Percentiles rank a stretch among this genome's conserved stretches.
These are phyloP conservation scores for Pardalotus punctatus DNA, from an alignment of 2,113 vertebrate species.

Conservation along the genomic window DNA sequence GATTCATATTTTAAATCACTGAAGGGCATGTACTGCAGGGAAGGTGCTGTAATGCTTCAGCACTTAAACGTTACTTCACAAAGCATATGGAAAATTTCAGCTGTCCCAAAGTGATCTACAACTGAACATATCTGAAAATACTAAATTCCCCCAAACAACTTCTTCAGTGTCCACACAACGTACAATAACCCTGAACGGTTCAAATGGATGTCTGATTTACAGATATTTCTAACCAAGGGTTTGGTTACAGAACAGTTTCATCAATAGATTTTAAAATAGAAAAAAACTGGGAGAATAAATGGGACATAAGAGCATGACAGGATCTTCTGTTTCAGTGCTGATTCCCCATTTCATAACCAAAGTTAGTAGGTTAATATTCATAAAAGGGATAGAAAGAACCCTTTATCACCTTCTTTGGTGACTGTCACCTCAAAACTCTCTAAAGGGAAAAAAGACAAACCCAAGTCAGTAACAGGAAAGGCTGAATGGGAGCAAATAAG, in stretches of 20 bases:
- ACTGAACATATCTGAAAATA: neutral
- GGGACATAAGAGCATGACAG: constrained; percentile 81
- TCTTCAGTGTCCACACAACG: neutral
- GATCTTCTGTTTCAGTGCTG: constrained; percentile 89
- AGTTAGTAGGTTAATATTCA: constrained; percentile 98
- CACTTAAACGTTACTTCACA: neutral
- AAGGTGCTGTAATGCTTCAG: neutral
- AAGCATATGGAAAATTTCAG: neutral
- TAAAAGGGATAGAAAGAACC: constrained; percentile 91
- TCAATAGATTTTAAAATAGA: constrained; percentile 78
- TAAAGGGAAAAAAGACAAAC: constrained; percentile 98
- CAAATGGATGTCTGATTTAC: constrained; percentile 97
- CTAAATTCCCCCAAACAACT: neutral
- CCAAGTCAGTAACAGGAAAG: constrained; percentile 90
- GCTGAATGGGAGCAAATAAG: constrained; percentile 65
- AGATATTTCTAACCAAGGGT: constrained; percentile 94
- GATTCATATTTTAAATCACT: neutral
- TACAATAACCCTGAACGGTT: constrained; percentile 17
- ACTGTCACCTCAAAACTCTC: constrained; percentile 99
- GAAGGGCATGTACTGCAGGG: neutral
- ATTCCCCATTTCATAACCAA: constrained; percentile 87
- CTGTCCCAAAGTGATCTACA: neutral
- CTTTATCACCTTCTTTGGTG: constrained; percentile 99
- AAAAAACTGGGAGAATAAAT: constrained; percentile 76
- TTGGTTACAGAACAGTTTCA: constrained; percentile 79